Evolutionary conservation across 2,888 invertebrate genomes (phyloP), one percentile per base, ranked within the genome.

Genomic region (Tyria jacobaeae): DNA sequence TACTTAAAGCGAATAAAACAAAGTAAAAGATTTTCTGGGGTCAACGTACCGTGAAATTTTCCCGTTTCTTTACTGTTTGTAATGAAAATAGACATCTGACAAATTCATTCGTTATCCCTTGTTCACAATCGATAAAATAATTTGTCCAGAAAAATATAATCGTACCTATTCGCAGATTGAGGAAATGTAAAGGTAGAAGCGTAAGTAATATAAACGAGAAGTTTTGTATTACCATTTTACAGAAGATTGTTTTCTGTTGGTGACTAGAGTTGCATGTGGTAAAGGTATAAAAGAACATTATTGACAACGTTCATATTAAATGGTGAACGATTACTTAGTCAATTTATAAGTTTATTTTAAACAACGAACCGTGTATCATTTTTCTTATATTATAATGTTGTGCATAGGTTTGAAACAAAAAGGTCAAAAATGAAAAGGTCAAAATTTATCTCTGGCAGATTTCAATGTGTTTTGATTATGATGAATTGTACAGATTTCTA

Each of bases 41-140:
- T 25, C 39, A 63, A 9, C 21, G 64, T 58, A 60, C 57, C 66
- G 58, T 63, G 54, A 64, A 68, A 60, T 61, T 58, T 58, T 62
- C 49, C n/a, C 31, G 57, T 60, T 41, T 47, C 53, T 55, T 66
- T 73, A 66, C 64, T 58, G 47, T 44, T 55, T 60, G 49, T 67
- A 57, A 63, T 64, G 60, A 69, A 75, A 74, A 80, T 55, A 63
- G 70, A 67, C 68, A 65, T 54, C 64, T 71, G 76, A 70, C 76
- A 71, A 65, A 51, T 70, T 70, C 65, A 70, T 71, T 79, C 56
- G n/a, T 34, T 63, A 61, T n/a, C n/a, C n/a, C n/a, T n/a, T 62
- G 37, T 54, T 60, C 51, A 53, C 24, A n/a, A 39, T n/a, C 15
- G 31, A 15, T 17, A 0, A 17, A 17, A 39, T 21, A 7, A 25